A percentile compares a stretch with the other conserved stretches of the same genome.
phyloP scores from a whole-genome alignment of 2,113 vertebrate species.

The Rhabdomys dilectus region DNA sequence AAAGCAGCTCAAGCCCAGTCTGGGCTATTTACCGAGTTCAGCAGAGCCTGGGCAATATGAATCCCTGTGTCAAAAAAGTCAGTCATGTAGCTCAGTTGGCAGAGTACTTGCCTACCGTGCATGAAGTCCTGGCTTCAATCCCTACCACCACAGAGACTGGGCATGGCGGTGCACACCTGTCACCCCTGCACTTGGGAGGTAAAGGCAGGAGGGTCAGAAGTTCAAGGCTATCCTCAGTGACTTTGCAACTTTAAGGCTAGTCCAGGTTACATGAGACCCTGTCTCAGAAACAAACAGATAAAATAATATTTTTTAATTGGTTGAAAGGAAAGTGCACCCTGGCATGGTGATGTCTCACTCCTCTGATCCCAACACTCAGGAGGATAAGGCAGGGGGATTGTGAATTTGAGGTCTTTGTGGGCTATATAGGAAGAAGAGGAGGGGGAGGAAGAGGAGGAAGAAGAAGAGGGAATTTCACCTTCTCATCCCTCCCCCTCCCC shows the following conservation, averaged over 20 bases:
- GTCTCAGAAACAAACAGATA: background rate
- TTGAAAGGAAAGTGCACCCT: background rate
- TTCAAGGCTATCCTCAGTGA: background rate
- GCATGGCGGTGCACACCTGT: background rate
- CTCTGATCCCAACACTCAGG: background rate
- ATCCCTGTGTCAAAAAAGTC: background rate
- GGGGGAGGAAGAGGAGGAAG: background rate
- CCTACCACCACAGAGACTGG: background rate
- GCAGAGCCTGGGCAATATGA: background rate
- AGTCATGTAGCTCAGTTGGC: background rate
- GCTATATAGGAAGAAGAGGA: background rate
- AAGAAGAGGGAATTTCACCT: background rate
- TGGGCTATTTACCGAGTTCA: background rate
- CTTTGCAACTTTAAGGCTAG: background rate
- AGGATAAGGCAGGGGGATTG: background rate
- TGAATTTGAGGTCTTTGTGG: background rate
- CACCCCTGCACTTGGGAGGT: background rate
- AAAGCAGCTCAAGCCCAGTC: background rate
- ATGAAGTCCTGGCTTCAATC: background rate
- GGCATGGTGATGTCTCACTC: background rate
- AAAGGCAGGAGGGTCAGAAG: background rate
- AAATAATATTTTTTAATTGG: background rate
- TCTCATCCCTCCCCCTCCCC: fast-evolving
- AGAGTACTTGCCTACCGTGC: background rate
- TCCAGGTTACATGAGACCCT: background rate